These are phyloP conservation scores for Geococcyx californianus DNA, from an alignment of 2,113 vertebrate species.

Conservation along the genomic window DNA sequence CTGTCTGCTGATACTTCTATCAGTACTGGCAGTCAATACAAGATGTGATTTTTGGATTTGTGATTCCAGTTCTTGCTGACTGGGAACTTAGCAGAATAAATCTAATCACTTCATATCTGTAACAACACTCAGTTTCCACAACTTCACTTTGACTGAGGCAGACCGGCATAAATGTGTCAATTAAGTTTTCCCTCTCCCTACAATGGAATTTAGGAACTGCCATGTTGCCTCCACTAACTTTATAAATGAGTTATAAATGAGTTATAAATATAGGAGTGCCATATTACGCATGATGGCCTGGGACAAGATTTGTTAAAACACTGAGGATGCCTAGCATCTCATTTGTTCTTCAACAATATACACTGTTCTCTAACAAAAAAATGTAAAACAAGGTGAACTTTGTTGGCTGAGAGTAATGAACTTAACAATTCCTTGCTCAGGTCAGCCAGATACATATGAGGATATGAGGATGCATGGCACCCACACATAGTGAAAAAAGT, in stretches of 20 bases:
- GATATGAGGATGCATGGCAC: background rate
- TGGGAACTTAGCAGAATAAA: background rate
- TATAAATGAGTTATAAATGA: background rate
- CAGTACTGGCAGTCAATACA: background rate
- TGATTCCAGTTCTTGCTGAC: background rate
- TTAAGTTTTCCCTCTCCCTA: background rate
- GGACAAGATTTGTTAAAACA: background rate
- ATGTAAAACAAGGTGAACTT: background rate
- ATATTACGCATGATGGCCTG: background rate
- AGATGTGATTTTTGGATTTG: background rate
- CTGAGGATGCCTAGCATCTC: background rate
- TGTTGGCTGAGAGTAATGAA: background rate
- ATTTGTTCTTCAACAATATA: background rate
- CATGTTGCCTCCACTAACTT: background rate
- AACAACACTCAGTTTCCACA: background rate
- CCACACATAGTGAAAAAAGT: background rate
- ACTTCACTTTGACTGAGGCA: background rate
- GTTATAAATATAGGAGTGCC: background rate
- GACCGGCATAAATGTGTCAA: background rate
- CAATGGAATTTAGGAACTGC: background rate
- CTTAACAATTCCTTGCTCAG: background rate
- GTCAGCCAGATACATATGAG: background rate
- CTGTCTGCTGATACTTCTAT: background rate
- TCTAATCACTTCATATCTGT: background rate
- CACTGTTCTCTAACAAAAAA: background rate